phyloP scores from a whole-genome alignment of 2,113 vertebrate genomes.

The Pelodiscus sinensis region DNA sequence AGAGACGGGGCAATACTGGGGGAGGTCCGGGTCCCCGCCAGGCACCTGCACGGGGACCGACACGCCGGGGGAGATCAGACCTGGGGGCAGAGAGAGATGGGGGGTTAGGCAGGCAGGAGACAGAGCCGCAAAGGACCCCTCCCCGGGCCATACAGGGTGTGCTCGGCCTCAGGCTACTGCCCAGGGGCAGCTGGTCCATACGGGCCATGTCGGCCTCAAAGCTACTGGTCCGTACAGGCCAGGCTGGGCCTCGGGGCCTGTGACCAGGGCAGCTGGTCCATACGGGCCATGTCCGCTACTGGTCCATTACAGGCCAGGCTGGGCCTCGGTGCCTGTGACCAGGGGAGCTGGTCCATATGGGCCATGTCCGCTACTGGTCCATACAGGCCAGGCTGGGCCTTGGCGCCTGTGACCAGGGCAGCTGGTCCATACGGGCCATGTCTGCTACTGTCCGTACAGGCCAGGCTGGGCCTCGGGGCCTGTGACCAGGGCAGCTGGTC shows the following conservation, averaged over 20 bases:
- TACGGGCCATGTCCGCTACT: too few relatives aligned
- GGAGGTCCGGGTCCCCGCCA: constrained; percentile 79
- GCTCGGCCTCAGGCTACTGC: too few relatives aligned
- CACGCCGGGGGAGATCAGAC: constrained; percentile 70
- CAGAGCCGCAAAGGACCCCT: not conserved
- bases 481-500: not conserved
- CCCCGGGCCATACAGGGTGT: not conserved
- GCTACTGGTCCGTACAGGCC: too few relatives aligned
- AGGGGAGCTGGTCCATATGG: too few relatives aligned
- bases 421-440: not conserved
- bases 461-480: too few relatives aligned
- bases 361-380: too few relatives aligned
- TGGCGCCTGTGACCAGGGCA: not conserved
- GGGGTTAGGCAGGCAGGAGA: not conserved
- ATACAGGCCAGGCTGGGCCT: too few relatives aligned
- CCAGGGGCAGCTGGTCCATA: not conserved
- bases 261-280: not conserved
- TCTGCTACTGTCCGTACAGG: too few relatives aligned
- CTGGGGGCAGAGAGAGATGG: not conserved
- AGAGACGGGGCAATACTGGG: constrained; percentile 85
- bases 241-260: too few relatives aligned
- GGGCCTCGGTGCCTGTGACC: not conserved
- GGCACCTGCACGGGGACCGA: constrained; percentile 85
- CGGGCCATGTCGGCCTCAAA: not conserved
- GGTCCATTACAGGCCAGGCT: too few relatives aligned